Percentiles rank a stretch among this genome's conserved stretches.
Conservation (phyloP, 2,113 vertebrate species). For the Pica pica region DNA sequence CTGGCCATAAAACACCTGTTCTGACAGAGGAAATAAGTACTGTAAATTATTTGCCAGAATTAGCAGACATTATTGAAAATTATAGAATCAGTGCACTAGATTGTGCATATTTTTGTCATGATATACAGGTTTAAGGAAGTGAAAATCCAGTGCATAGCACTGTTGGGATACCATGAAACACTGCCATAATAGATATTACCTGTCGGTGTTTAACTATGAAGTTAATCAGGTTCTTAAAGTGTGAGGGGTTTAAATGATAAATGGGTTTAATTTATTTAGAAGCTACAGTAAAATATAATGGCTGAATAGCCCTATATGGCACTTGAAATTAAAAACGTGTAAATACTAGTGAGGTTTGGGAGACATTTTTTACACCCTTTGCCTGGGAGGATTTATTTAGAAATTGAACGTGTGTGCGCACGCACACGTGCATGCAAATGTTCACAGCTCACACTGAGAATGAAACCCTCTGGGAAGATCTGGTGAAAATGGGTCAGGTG, state of each 20-base stretch:
- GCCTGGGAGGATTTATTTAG: constrained; percentile 26
- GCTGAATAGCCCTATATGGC: constrained; percentile 8
- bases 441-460: not conserved
- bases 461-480: not conserved
- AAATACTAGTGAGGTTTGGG: constrained; percentile 13
- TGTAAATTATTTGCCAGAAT: constrained; percentile 53
- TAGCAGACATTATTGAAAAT: constrained; percentile 38
- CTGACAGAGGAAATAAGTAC: constrained; percentile 28
- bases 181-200: constrained; percentile 13
- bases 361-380: constrained; percentile 23
- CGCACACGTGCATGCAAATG: not conserved
- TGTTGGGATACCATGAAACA: not conserved
- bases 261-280: constrained; percentile 60
- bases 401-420: not conserved
- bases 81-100: constrained; percentile 29
- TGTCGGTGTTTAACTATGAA: not conserved
- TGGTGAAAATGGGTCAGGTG: constrained; percentile 9
- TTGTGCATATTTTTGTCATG: not conserved
- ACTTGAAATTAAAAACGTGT: constrained; percentile 56
- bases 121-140: not conserved
- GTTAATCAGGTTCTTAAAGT: constrained; percentile 44
- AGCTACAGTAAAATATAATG: constrained; percentile 15
- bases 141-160: not conserved
- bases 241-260: constrained; percentile 6
- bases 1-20: constrained; percentile 2